Evolutionary conservation across 2,113 vertebrate species (phyloP), one percentile per base, ranked within the genome.

Genomic region (Vanacampus margaritifer): DNA sequence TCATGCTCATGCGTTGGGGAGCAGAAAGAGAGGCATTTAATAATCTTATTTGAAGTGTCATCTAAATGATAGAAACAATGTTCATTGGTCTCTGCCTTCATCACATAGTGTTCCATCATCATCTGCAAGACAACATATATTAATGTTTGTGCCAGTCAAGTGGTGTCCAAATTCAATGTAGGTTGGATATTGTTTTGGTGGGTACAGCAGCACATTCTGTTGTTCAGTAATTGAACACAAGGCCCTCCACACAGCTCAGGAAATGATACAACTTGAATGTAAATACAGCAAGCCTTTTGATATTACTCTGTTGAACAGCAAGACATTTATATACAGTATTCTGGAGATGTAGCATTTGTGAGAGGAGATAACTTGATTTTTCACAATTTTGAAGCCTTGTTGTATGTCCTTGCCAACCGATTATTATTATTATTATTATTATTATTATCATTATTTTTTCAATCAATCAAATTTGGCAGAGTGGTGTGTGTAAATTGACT

Each of bases 181-280:
- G 12, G 37, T 62, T 43, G 37, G n/a, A 43, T 43, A 62, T 62
- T 43, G 59, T 62, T 41, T 62, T 41, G 37, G 37, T 62, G 37
- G 59, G 12, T 8, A 23, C n/a, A 24, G 37, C n/a, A 41, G 12
- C 21, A 36, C 21, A 23, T n/a, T 62, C 13, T 62, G 59, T 41
- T 62, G 28, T 43, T 62, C 37, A 11, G n/a, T 62, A 62, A 62
- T 43, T 41, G 37, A 62, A 62, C 59, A 41, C 59, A 41, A 41
- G n/a, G 37, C 37, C 10, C n/a, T 11, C 36, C 19, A 13, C 17
- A 21, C 19, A 14, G 11, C 21, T 39, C 59, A 41, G 5, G 37
- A 39, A 61, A 23, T 61, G 37, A 61, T 41, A 61, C 21, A 41
- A 61, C 36, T 61, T 61, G n/a, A 61, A 39, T 41, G 11, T 24